A percentile compares a stretch with the other conserved stretches of the same genome.
Conservation (phyloP, 2,888 invertebrate genomes). For the Drosophila barbarae region DNA sequence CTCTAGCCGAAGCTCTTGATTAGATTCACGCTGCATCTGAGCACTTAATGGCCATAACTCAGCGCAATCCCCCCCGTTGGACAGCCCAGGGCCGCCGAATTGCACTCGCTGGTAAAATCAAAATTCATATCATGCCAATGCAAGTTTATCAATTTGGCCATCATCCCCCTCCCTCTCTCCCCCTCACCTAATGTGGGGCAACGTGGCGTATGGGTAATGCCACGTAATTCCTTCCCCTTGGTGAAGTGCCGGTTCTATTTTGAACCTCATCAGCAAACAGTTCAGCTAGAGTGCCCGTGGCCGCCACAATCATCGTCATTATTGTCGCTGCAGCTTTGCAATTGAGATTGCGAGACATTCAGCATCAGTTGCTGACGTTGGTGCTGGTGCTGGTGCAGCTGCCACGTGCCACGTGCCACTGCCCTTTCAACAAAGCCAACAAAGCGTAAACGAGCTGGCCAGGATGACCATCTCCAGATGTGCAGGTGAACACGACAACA, state of each 20-base stretch:
- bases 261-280: slow-evolving; percentile 14
- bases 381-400: background rate
- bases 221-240: slow-evolving; percentile 23
- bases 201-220: slow-evolving; percentile 50
- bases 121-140: slow-evolving; percentile 41
- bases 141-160: slow-evolving; percentile 50
- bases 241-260: slow-evolving; percentile 26
- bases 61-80: slow-evolving; percentile 7
- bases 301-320: slow-evolving; percentile 7
- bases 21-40: slow-evolving; percentile 26
- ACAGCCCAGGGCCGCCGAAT: slow-evolving; percentile 14
- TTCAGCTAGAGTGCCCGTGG: slow-evolving; percentile 3
- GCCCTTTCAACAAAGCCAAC: slow-evolving; percentile 14
- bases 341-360: slow-evolving; percentile 17
- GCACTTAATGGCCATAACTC: slow-evolving; percentile 39
- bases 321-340: slow-evolving; percentile 12
- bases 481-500: slow-evolving; percentile 11
- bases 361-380: slow-evolving; percentile 18
- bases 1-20: slow-evolving; percentile 20
- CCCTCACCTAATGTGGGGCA: background rate
- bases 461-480: background rate
- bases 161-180: background rate
- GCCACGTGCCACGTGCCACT: slow-evolving; percentile 32
- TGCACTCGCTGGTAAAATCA: slow-evolving; percentile 27
- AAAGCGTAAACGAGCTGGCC: slow-evolving; percentile 11